phyloP scores from a whole-genome alignment of 2,797 vertebrate species.

The Epinephelus malabaricus region DNA sequence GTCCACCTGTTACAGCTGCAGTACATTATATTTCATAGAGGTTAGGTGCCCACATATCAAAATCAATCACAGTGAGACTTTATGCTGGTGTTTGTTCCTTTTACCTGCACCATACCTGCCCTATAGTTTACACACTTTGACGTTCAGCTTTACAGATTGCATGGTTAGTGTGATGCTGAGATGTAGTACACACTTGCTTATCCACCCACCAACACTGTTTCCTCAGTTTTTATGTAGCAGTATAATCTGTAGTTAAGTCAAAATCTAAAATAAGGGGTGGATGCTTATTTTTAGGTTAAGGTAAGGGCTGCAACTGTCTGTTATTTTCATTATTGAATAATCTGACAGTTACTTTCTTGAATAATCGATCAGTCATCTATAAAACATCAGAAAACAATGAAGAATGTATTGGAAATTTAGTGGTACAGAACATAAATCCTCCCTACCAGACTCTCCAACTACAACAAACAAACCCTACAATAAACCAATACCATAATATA shows the following conservation, averaged over 20 bases:
- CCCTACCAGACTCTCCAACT: no score
- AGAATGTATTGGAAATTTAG: no score
- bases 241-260: no score
- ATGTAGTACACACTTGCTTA: neutral
- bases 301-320: neutral
- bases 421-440: no score
- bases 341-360: neutral
- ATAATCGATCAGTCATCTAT: neutral
- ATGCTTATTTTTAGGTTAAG: neutral
- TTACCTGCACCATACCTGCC: neutral
- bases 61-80: conserved; percentile 6
- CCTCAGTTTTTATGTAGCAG: conserved; percentile 5
- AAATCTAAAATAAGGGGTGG: no score
- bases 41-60: neutral
- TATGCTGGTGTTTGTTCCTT: conserved; percentile 36
- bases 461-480: no score
- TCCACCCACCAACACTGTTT: neutral
- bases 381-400: neutral
- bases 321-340: neutral
- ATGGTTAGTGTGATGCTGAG: neutral
- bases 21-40: no score
- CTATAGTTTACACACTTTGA: neutral
- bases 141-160: neutral
- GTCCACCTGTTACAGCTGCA: no score
- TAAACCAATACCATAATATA: no score